Percentiles rank a stretch among this genome's conserved stretches.
These are phyloP conservation scores for Rhinogobius similis DNA, from an alignment of 2,113 vertebrate species.

Conservation along the genomic window DNA sequence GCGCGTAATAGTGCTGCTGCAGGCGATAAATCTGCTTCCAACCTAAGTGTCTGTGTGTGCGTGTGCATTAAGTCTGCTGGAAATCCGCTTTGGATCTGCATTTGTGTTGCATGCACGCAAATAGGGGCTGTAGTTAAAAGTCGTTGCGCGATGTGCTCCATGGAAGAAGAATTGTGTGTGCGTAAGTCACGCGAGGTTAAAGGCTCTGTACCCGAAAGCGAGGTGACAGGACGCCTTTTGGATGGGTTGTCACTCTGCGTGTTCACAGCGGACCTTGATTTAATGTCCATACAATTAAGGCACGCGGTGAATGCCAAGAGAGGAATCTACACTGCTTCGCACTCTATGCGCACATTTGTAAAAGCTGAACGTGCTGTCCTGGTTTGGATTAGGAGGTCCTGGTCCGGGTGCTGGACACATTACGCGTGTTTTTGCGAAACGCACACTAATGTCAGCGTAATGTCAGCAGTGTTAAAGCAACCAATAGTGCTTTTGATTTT, in stretches of 20 bases:
- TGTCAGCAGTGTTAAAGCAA: neutral
- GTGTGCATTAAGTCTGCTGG: slow-evolving; percentile 18
- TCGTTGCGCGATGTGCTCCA: slow-evolving; percentile 48
- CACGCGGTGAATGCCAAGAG: slow-evolving; percentile 99
- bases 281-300: slow-evolving; percentile 99
- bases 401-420: neutral
- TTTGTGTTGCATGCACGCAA: slow-evolving; percentile 24
- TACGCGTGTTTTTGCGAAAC: neutral
- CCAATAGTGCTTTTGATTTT: neutral
- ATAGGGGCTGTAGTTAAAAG: slow-evolving; percentile 49
- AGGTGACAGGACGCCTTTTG: slow-evolving; percentile 38
- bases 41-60: slow-evolving; percentile 22
- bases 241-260: slow-evolving; percentile 89
- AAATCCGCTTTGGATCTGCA: slow-evolving; percentile 45
- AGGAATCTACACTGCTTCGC: slow-evolving; percentile 81
- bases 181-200: slow-evolving; percentile 41
- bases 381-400: neutral
- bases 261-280: slow-evolving; percentile 99
- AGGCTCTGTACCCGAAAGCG: slow-evolving; percentile 34
- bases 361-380: neutral
- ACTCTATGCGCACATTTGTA: slow-evolving; percentile 17
- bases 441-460: neutral
- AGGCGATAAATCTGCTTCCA: slow-evolving; percentile 64
- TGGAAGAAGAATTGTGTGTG: slow-evolving; percentile 31
- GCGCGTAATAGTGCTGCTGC: slow-evolving; percentile 50